Conservation (phyloP, 2,113 vertebrate species). For the Toxotes chatareus region DNA sequence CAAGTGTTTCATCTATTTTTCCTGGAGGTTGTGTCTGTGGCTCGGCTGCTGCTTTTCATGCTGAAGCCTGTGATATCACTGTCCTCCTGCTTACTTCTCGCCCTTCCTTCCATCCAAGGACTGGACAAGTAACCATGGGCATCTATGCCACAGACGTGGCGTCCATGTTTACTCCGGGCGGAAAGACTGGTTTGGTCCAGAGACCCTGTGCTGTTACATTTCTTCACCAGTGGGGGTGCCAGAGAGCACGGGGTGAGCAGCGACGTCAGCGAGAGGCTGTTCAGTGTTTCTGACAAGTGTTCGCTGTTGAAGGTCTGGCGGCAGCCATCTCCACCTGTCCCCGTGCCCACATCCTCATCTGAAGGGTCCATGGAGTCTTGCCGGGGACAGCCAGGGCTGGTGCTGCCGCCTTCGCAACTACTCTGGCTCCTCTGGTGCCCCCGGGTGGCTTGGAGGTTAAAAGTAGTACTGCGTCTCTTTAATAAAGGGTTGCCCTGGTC, state of each 20-base stretch:
- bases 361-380: slow-evolving; percentile 92
- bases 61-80: slow-evolving; percentile 49
- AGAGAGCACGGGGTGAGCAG: slow-evolving; percentile 84
- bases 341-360: slow-evolving; percentile 86
- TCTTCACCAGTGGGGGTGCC: slow-evolving; percentile 83
- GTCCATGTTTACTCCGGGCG: slow-evolving; percentile 67
- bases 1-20: slow-evolving; percentile 84
- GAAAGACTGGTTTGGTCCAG: slow-evolving; percentile 77
- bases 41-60: slow-evolving; percentile 57
- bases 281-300: slow-evolving; percentile 89
- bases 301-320: slow-evolving; percentile 86
- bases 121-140: slow-evolving; percentile 69
- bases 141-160: slow-evolving; percentile 54
- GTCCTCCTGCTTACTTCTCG: slow-evolving; percentile 41
- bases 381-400: slow-evolving; percentile 87
- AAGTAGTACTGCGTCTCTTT: slow-evolving; percentile 56
- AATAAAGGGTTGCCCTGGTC: slow-evolving; percentile 49
- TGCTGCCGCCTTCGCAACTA: slow-evolving; percentile 86
- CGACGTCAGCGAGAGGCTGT: slow-evolving; percentile 93
- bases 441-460: slow-evolving; percentile 85
- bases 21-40: slow-evolving; percentile 69
- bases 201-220: slow-evolving; percentile 94
- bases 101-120: slow-evolving; percentile 64
- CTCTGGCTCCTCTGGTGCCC: slow-evolving; percentile 92
- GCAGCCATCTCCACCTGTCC: slow-evolving; percentile 67